Conservation (phyloP, 2,113 vertebrate genomes). For the Arenaria interpres region DNA sequence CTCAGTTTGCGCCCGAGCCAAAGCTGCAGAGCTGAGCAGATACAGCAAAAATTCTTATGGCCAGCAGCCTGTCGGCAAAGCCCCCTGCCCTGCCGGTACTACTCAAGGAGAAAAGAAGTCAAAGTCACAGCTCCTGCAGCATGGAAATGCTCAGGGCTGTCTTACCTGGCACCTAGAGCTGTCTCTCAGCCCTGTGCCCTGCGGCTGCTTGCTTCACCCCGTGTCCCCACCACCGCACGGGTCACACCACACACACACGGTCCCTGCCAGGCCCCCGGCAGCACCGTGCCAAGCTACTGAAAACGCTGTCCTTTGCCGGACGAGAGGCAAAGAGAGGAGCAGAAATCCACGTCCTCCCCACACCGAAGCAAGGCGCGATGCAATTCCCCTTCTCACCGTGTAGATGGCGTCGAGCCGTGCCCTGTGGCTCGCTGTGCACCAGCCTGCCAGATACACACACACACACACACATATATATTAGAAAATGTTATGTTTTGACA, state of each 20-base stretch:
- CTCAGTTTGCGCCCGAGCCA: background rate
- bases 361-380: background rate
- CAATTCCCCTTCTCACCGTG: background rate
- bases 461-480: rapidly evolving
- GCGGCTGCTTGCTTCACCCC: background rate
- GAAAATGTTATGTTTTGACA: background rate
- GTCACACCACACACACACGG: background rate
- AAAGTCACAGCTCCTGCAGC: background rate
- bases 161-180: background rate
- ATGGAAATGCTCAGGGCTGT: background rate
- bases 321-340: background rate
- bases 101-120: background rate
- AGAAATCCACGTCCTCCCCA: background rate
- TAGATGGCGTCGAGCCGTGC: background rate
- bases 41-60: background rate
- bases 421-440: background rate
- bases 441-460: background rate
- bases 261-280: background rate
- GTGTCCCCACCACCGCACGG: background rate
- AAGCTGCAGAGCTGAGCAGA: background rate
- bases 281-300: background rate
- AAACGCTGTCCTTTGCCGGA: background rate
- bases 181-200: background rate
- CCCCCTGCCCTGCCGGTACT: background rate
- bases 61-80: background rate